Evolutionary conservation across 2,113 vertebrate species (phyloP), one percentile per base, ranked within the genome.

Genomic region (Scomber colias): DNA sequence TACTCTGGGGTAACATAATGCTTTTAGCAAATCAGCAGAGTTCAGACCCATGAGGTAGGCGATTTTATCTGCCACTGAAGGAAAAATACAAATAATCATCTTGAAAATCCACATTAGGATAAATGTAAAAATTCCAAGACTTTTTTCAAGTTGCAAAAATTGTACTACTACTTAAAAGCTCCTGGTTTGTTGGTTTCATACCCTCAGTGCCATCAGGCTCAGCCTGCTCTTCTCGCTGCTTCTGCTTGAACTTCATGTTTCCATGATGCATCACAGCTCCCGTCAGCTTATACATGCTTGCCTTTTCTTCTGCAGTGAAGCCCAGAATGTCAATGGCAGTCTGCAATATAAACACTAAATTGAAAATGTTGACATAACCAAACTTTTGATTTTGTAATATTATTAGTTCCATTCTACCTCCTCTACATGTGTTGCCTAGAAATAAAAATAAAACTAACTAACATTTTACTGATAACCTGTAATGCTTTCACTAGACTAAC

Each of bases 231-330:
- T 98, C 96, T 84, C 97, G 92, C 81, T 94, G 96, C 89, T 97
- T 97, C 82, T 97, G 96, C 88, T 98, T 98, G 81, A 99, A 98
- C 94, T 96, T 98, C 96, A 97, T 96, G 82, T 96, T 97, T 68
- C 96, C 97, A 17, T 98, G 97, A 90, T 97, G 96, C 95, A 97
- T 95, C 87, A 96, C 97, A 84, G 96, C 95, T 91, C 96, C 97
- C 45, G 95, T 96, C 84, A 98, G 93, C 86, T 97, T 97, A 87
- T 92, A 97, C 61, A 96, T 95, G 77, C 85, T 93, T 13, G 85
- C 75, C 65, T 98, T 98, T 89, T 97, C 96, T 0, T 98, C 96
- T 0, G 92, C 70, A 87, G 84, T 96, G 92, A 98, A 97, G 69
- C 94, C 94, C 89, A 95, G 86, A 50, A 95, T 95, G 79, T 95